Base-by-base conservation (phyloP, 2,888 invertebrate genomes). In the Subacronicta megacephala region DNA sequence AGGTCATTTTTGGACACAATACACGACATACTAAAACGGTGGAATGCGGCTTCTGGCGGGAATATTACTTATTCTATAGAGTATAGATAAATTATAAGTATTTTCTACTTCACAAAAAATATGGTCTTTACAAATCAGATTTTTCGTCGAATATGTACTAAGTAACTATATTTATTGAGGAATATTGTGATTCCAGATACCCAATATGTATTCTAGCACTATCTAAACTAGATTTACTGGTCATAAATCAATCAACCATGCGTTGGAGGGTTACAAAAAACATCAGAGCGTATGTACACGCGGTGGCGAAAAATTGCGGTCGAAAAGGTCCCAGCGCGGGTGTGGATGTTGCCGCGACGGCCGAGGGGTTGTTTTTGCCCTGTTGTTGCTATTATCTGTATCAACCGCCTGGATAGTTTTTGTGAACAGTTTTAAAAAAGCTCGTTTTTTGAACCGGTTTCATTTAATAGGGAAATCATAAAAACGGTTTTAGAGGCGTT, bases 211-310 rank as follows among this genome's bases (percentile, higher is more conserved):
- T 36, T 6, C 15, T 16, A 60, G 26, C n/a, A 23, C 17, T 76
- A 87, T 84, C 82, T 80, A 81, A 85, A 85, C 85, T 83, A 85
- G 82, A 87, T 85, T 83, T 69, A 63, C 62, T 65, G 78, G 75
- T 80, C 86, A 78, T 87, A 87, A 87, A 88, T 88, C 88, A 88
- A 88, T 87, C 87, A 79, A 72, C 67, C 77, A 65, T 65, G 68
- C 73, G 69, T 59, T 69, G 65, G 75, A 75, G 81, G 78, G 80
- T 79, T 76, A 75, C 63, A 78, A 87, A 86, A 86, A 87, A 85
- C 80, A 80, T 72, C 60, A 71, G 76, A 69, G 56, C 50, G 44
- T 58, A 70, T 51, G 44, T 58, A 70, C 64, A 62, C 20, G 55
- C 58, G 62, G 74, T 72, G 60, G 75, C 74, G 81, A 83, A 85